Evolutionary conservation across 2,888 invertebrate species (phyloP), one percentile per base, ranked within the genome.

Genomic region (Nemotelus nigrinus): DNA sequence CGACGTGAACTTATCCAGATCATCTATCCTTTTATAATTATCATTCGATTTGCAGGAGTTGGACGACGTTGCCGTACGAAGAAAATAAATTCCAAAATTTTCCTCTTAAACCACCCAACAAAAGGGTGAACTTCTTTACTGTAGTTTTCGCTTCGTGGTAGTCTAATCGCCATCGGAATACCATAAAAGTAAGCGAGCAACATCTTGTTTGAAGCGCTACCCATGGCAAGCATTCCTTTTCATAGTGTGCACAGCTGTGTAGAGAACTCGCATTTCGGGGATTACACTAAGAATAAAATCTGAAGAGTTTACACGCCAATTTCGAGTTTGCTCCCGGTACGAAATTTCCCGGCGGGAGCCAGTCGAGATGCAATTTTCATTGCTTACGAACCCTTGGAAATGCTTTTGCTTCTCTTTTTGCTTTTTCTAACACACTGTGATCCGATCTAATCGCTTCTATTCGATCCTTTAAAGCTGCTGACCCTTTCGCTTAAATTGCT

Each of bases 301-400:
- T 63, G 60, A 63, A 60, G 63, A 74, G 60, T 74, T 74, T 41
- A 48, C 63, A 60, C 63, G 74, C 70, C 70, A 70, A 55, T 70
- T 39, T 10, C 55, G 43, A 43, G 43, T 10, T 55, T 3, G 70
- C 41, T 41, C n/a, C 55, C 55, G 70, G 55, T 41, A 70, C 53
- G 55, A 53, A 53, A 70, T 70, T 70, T 50, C 70, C 8, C 70
- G 55, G 70, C 70, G 55, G 55, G 70, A 70, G 70, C 55, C 43
- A 3, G 53, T 47, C 3, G 39, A 53, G 55, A 70, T 70, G 70
- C 70, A 70, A 70, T 70, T 53, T 70, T 53, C 70, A 70, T 70
- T 55, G 41, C 70, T 68, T 68, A 43, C 41, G 10, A 44, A 39
- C 43, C 8, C 10, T 25, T 25, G 1, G 55, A 47, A 50, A 70